Base-by-base conservation (phyloP, 1,140 invertebrate genomes). In the Paralvinella palmiformis region DNA sequence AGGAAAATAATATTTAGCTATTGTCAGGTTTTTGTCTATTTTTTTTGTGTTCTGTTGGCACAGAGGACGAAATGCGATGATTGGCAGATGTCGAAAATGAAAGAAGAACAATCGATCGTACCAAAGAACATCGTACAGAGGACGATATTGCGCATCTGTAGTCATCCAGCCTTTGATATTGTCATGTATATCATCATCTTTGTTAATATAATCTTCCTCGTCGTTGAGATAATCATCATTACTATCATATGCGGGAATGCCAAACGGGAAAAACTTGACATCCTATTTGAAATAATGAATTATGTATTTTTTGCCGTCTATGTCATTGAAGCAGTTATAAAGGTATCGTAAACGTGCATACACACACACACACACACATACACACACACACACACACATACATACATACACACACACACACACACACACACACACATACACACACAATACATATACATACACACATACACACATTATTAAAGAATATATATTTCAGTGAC, bases 111-210 rank as follows among this genome's bases (percentile, higher is more conserved):
- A n/a, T n/a, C n/a, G n/a, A n/a, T n/a, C n/a, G n/a, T n/a, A n/a
- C n/a, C n/a, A n/a, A n/a, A n/a, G n/a, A n/a, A n/a, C n/a, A n/a
- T n/a, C n/a, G n/a, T n/a, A n/a, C n/a, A n/a, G n/a, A n/a, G n/a
- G n/a, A n/a, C n/a, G n/a, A n/a, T n/a, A n/a, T n/a, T n/a, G n/a
- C n/a, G n/a, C n/a, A n/a, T n/a, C n/a, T n/a, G n/a, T n/a, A n/a
- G n/a, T n/a, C 71, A 52, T 22, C 48, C 48, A 15, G 48, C 48
- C 48, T 52, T 75, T 57, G 63, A 69, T 20, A 60, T 69, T 6
- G 45, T 70, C 33, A 63, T 77, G 22, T 74, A 72, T 27, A 56
- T 60, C 24, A 52, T 73, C n/a, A 73, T 76, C 50, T 32, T 68
- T 7, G 4, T 71, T 0, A 73, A 75, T 57, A 71, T 72, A 65